Conservation (phyloP, 2,888 invertebrate species). For the Nymphalis urticae region DNA sequence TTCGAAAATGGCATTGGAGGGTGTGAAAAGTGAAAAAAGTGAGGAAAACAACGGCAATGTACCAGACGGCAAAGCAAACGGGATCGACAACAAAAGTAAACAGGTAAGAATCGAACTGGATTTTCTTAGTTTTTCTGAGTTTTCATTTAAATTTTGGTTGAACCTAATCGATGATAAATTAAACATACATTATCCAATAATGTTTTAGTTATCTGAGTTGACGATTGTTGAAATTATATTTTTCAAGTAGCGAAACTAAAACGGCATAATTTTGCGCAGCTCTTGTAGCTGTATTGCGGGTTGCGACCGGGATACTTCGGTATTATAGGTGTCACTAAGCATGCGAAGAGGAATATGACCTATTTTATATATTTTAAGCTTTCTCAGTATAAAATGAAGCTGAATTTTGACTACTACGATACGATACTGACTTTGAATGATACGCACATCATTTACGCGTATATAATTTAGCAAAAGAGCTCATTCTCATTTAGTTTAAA, state of each 20-base stretch:
- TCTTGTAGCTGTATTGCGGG: constrained; percentile 45
- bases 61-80: constrained; percentile 79
- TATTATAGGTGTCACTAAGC: constrained; percentile 59
- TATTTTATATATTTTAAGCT: constrained; percentile 55
- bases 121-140: constrained; percentile 50
- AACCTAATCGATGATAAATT: not conserved
- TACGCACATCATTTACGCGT: not conserved
- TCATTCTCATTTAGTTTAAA: not conserved
- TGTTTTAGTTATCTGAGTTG: no score
- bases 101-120: constrained; percentile 68
- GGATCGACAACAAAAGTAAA: constrained; percentile 82
- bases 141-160: constrained; percentile 35
- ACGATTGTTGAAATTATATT: not conserved
- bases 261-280: constrained; percentile 65
- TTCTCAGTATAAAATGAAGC: constrained; percentile 17
- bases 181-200: not conserved
- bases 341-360: constrained; percentile 74
- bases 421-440: no score
- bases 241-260: constrained; percentile 30
- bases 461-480: not conserved
- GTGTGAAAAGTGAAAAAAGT: constrained; percentile 80
- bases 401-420: not conserved
- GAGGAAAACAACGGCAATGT: constrained; percentile 79
- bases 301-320: constrained; percentile 54
- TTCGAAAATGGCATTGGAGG: constrained; percentile 79